Evolutionary conservation across 2,797 vertebrate species (phyloP).

Genomic region (Dendrocincla tyrannina): DNA sequence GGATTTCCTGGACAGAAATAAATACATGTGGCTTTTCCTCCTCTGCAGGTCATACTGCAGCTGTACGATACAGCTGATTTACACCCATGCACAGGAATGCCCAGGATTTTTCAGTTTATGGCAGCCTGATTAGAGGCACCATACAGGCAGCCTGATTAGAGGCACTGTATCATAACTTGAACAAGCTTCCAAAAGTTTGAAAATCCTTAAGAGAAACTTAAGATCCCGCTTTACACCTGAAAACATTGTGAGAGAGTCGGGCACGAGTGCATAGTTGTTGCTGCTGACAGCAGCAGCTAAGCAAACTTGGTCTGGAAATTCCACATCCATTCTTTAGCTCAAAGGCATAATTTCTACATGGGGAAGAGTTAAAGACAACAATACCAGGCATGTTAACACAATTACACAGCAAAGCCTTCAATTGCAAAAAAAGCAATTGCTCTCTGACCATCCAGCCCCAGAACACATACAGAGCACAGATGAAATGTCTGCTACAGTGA

Average conservation of each 20-base stretch:
- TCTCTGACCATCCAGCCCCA: background rate
- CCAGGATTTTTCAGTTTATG: background rate
- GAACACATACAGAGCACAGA: background rate
- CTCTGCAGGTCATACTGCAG: background rate
- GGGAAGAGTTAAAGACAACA: background rate
- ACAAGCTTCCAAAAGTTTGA: background rate
- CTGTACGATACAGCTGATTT: background rate
- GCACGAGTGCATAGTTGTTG: background rate
- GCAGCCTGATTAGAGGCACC: background rate
- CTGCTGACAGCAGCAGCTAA: background rate
- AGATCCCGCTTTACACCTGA: background rate
- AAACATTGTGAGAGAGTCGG: background rate
- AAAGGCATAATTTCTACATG: background rate
- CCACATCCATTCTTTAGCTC: background rate
- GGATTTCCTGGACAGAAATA: slow-evolving; percentile 3
- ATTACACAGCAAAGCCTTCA: slow-evolving; percentile 36
- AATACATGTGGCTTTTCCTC: background rate
- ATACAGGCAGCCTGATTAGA: background rate
- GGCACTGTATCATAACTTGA: background rate
- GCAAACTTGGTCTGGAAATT: background rate
- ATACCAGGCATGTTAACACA: slow-evolving; percentile 18
- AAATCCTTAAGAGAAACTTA: background rate
- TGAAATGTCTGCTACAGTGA: background rate
- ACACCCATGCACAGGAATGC: background rate
- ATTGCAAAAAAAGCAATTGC: background rate